Evolutionary conservation across 1,140 invertebrate species (phyloP).

Genomic region (Brachionus paranguensis): DNA sequence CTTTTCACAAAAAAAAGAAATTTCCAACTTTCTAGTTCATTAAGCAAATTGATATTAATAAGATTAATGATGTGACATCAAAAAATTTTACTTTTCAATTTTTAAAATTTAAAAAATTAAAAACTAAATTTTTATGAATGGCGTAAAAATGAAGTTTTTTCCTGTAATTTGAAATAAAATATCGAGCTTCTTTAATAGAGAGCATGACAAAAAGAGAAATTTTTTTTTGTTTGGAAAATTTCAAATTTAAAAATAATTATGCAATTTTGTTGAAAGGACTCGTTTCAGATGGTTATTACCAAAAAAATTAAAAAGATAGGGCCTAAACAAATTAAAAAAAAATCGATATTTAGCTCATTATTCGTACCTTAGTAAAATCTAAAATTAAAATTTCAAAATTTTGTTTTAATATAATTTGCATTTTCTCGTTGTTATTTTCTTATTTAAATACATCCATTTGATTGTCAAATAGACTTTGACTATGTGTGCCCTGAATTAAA

Average conservation of each 20-base stretch:
- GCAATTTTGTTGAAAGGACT: not conserved
- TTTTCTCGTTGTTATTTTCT: not conserved
- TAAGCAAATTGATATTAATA: not conserved
- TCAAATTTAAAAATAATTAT: not conserved
- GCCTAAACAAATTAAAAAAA: not conserved
- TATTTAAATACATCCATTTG: not conserved
- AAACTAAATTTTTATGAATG: not conserved
- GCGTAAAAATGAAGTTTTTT: not conserved
- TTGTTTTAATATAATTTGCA: slow-evolving; percentile 10
- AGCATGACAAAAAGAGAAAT: not conserved
- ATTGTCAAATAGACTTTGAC: not conserved
- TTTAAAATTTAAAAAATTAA: not conserved
- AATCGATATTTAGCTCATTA: slow-evolving; percentile 2
- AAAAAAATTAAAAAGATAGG: not conserved
- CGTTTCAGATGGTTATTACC: not conserved
- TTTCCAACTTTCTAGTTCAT: not conserved
- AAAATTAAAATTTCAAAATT: slow-evolving; percentile 4
- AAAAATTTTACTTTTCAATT: not conserved
- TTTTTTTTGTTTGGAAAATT: not conserved
- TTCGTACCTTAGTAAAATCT: slow-evolving; percentile 1
- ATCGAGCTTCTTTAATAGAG: not conserved
- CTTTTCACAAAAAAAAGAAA: not conserved
- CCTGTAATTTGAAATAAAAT: not conserved
- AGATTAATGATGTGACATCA: not conserved
- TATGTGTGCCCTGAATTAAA: not conserved